Percentiles rank a stretch among this genome's conserved stretches.
phyloP scores from a whole-genome alignment of 2,888 invertebrate species.

The Drosophila cracens region DNA sequence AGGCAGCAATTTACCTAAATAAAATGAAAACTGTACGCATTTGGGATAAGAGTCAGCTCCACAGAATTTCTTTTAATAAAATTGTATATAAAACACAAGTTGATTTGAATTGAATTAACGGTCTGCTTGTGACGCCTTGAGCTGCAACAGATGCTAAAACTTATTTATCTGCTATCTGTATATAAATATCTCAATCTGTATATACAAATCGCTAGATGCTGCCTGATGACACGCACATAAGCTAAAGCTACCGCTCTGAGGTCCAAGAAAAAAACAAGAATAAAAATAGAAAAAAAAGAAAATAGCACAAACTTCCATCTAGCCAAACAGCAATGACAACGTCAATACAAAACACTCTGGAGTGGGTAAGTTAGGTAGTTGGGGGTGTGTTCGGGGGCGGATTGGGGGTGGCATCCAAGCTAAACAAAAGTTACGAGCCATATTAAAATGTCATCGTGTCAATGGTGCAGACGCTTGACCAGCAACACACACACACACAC shows the following conservation, averaged over 20 bases:
- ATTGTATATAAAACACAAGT: slow-evolving; percentile 23
- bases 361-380: neutral
- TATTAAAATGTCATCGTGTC: slow-evolving; percentile 78
- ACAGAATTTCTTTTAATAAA: slow-evolving; percentile 39
- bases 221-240: slow-evolving; percentile 64
- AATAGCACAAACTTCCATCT: slow-evolving; percentile 44
- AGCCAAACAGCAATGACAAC: slow-evolving; percentile 72
- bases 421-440: slow-evolving; percentile 78
- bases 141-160: slow-evolving; percentile 20
- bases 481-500: slow-evolving; percentile 28
- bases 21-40: slow-evolving; percentile 49
- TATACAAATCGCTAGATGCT: slow-evolving; percentile 59
- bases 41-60: slow-evolving; percentile 29
- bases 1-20: slow-evolving; percentile 72
- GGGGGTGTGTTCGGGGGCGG: neutral
- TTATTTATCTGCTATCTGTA: slow-evolving; percentile 28
- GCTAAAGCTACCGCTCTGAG: slow-evolving; percentile 27
- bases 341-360: slow-evolving; percentile 45
- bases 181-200: slow-evolving; percentile 42
- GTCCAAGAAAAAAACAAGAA: slow-evolving; percentile 1
- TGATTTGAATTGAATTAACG: slow-evolving; percentile 65
- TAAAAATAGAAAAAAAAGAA: slow-evolving; percentile 26
- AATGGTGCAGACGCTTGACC: slow-evolving; percentile 69
- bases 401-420: slow-evolving; percentile 38
- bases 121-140: slow-evolving; percentile 7